These are phyloP conservation scores for Choreutis nemorana DNA, from an alignment of 2,888 invertebrate species.

Conservation along the genomic window DNA sequence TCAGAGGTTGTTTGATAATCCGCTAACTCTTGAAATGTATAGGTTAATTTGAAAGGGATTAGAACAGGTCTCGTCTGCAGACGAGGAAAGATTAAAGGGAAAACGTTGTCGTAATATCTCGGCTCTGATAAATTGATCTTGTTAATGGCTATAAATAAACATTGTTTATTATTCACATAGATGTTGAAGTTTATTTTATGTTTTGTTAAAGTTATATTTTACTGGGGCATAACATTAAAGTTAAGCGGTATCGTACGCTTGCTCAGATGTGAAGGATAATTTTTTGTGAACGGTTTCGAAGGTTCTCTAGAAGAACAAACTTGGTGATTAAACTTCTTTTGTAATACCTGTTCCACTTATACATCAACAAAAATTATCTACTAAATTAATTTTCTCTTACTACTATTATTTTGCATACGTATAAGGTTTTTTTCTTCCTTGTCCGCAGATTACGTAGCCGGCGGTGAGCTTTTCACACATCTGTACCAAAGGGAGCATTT, in stretches of 20 bases:
- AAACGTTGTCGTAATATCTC: no score
- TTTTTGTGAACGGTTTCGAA: background rate
- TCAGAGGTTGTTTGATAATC: no score
- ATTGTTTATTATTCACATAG: background rate
- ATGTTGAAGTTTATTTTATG: background rate
- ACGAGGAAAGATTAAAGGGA: no score
- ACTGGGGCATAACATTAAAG: background rate
- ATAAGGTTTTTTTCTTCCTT: constrained; percentile 5
- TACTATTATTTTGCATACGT: constrained; percentile 6
- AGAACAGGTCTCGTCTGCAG: no score
- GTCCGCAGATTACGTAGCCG: constrained; percentile 90
- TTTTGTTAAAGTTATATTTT: background rate
- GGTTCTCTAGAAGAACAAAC: no score
- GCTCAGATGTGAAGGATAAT: no score
- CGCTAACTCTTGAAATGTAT: no score
- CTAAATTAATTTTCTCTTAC: constrained; percentile 6
- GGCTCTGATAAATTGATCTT: no score
- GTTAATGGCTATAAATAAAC: no score
- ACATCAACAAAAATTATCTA: constrained; percentile 8
- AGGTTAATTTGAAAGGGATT: no score
- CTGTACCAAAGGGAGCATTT: constrained; percentile 94
- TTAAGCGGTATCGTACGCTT: background rate
- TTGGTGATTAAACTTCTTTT: no score
- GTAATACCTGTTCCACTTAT: no score
- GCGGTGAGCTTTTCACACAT: constrained; percentile 97